Evolutionary conservation across 1,140 invertebrate genomes (phyloP).

Genomic region (Orius insidiosus): DNA sequence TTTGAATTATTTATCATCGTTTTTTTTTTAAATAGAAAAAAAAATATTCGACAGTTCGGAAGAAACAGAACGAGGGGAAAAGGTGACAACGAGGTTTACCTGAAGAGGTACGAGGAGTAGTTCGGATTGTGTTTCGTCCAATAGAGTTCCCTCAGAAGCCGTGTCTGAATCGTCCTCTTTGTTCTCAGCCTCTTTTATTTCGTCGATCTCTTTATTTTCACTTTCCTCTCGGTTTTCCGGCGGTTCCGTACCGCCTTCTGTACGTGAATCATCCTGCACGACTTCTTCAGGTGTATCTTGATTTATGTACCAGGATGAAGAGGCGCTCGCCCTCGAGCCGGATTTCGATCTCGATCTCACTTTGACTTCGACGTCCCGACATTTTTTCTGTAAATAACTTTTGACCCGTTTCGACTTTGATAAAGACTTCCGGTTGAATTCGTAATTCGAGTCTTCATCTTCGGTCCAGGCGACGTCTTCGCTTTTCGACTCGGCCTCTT

Average conservation of each 20-base stretch:
- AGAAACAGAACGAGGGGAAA: too few species aligned
- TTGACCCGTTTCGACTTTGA: constrained; percentile 16
- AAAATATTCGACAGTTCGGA: too few species aligned
- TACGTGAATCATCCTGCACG: constrained; percentile 8
- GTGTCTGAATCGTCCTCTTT: constrained; percentile 8
- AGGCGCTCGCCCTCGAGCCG: background rate
- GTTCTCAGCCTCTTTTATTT: background rate
- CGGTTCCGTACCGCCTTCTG: constrained; percentile 11
- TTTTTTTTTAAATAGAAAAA: too few species aligned
- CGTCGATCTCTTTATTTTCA: background rate
- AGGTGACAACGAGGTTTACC: too few species aligned
- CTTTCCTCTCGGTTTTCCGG: background rate
- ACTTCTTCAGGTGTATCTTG: background rate
- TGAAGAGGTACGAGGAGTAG: background rate
- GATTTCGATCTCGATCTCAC: constrained; percentile 8
- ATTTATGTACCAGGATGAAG: constrained; percentile 12
- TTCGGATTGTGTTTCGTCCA: constrained; percentile 6
- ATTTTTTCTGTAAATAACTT: constrained; percentile 15
- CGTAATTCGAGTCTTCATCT: constrained; percentile 1
- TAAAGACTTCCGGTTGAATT: constrained; percentile 7
- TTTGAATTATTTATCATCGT: too few species aligned
- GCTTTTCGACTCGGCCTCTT: background rate
- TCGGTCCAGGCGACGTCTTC: constrained; percentile 8
- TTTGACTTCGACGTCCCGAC: constrained; percentile 10
- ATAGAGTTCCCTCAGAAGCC: constrained; percentile 6